Conservation (phyloP, 2,888 invertebrate genomes). For the Orchesellides sinensis region DNA sequence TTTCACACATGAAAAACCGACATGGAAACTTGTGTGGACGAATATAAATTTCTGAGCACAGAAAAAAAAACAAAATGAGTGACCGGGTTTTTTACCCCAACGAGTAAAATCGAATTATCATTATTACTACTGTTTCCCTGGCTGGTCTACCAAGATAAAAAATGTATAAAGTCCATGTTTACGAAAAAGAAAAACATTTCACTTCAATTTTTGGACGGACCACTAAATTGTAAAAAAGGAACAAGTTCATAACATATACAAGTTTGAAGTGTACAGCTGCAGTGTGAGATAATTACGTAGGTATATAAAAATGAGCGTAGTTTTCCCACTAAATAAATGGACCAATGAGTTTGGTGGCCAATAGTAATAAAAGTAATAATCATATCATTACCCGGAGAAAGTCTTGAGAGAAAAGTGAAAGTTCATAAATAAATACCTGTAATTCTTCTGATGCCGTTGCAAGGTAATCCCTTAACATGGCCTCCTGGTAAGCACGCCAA, state of each 20-base stretch:
- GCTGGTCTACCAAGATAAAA: neutral
- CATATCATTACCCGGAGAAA: slow-evolving; percentile 11
- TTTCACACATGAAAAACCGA: too few relatives aligned
- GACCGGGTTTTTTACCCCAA: neutral
- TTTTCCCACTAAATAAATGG: too few relatives aligned
- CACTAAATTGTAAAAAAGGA: too few relatives aligned
- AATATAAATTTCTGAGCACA: too few relatives aligned
- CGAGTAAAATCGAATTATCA: too few relatives aligned
- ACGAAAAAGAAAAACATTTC: too few relatives aligned
- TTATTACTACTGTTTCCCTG: neutral
- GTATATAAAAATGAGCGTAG: too few relatives aligned
- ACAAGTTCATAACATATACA: too few relatives aligned
- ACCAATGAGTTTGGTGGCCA: neutral
- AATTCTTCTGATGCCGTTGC: slow-evolving; percentile 96
- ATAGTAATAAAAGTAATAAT: neutral
- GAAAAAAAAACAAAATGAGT: neutral
- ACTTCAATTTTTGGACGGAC: too few relatives aligned
- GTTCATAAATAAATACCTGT: slow-evolving; percentile 81
- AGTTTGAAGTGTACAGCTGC: too few relatives aligned
- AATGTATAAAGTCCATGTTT: neutral
- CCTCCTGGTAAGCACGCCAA: slow-evolving; percentile 97
- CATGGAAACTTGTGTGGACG: too few relatives aligned
- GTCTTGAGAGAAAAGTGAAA: neutral
- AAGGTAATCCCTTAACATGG: slow-evolving; percentile 97
- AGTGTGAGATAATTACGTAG: too few relatives aligned